These are phyloP conservation scores for Oreotrochilus melanogaster DNA, from an alignment of 2,113 vertebrate species.

Conservation along the genomic window DNA sequence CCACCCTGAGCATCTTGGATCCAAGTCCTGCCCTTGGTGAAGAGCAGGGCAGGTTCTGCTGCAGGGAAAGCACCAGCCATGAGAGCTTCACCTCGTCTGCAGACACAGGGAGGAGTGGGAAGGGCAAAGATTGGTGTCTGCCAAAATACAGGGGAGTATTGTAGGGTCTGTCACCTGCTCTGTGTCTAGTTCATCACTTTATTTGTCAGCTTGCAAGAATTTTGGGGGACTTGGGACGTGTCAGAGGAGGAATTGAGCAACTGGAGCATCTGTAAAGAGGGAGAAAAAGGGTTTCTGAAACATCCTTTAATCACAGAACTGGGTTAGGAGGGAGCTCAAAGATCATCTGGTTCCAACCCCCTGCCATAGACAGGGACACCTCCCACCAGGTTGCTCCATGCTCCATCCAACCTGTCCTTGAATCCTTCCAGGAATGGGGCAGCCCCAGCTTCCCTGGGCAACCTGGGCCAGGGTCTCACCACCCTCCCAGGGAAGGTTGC, in stretches of 20 bases:
- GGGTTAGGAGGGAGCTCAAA: no score
- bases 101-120: background rate
- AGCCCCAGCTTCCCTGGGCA: no score
- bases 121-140: conserved; percentile 1
- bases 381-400: no score
- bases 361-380: no score
- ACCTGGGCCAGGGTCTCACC: no score
- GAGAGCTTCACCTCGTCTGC: background rate
- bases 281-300: rapidly evolving
- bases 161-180: background rate
- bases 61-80: rapidly evolving
- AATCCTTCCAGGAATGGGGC: no score
- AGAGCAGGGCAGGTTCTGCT: background rate
- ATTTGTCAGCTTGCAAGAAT: background rate
- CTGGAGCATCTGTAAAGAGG: rapidly evolving
- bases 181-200: rapidly evolving
- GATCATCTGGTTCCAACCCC: no score
- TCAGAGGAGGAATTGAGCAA: background rate
- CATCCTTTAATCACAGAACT: background rate
- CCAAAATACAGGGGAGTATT: background rate
- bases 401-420: no score
- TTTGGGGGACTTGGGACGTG: background rate
- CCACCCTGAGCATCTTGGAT: background rate
- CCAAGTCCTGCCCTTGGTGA: background rate
- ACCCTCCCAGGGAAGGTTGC: background rate